A percentile compares a stretch with the other conserved stretches of the same genome.
Evolutionary conservation across 2,113 vertebrate species (phyloP).

Genomic region (Gavia stellata): DNA sequence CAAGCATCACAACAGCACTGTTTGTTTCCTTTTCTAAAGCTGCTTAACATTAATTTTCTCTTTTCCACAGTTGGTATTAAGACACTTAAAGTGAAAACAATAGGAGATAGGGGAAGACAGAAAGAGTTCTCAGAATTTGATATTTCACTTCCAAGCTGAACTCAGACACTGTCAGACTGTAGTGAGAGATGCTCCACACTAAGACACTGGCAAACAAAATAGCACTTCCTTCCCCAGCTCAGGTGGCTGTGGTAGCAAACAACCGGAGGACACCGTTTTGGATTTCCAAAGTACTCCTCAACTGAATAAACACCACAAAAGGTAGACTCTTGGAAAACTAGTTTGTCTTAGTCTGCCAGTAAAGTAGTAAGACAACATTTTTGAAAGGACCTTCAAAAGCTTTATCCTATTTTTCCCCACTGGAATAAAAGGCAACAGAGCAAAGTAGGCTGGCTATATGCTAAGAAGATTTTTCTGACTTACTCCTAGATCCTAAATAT

Average conservation of each 20-base stretch:
- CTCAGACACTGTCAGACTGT: background rate
- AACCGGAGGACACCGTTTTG: background rate
- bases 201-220: background rate
- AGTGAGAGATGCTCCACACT: background rate
- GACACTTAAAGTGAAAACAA: background rate
- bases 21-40: background rate
- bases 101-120: background rate
- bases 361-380: background rate
- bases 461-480: background rate
- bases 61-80: background rate
- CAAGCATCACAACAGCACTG: background rate
- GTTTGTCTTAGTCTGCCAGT: background rate
- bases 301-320: background rate
- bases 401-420: background rate
- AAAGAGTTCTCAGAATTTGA: background rate
- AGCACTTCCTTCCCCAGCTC: background rate
- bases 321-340: background rate
- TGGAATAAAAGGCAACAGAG: background rate
- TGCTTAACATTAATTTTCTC: background rate
- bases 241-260: background rate
- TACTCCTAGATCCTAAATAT: background rate
- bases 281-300: background rate
- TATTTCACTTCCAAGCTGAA: background rate
- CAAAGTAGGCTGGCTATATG: background rate
- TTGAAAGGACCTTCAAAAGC: background rate